Evolutionary conservation across 2,113 vertebrate genomes (phyloP), one percentile per base, ranked within the genome.

Genomic region (Vanacampus margaritifer): DNA sequence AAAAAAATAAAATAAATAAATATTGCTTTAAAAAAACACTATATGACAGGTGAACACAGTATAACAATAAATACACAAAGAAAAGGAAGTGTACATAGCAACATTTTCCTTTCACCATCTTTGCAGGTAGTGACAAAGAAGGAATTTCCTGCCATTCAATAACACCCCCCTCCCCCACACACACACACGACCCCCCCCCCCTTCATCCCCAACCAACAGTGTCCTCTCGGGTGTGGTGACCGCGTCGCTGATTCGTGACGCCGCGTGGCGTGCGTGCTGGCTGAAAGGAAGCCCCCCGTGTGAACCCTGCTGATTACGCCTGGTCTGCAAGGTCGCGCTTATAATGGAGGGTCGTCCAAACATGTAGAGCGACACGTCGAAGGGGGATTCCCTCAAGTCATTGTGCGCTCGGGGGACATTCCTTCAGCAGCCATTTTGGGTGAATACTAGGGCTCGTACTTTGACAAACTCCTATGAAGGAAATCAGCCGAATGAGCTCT

Each of bases 71-170:
- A 56, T 19, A 35, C 17, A 23, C 13, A n/a, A 3, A 45, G 26
- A 32, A 3, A 36, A 61, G 24, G 35, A 41, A 36, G 16, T 79
- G 75, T 75, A 64, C 67, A 61, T 77, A 76, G 73, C 65, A 78
- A 64, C 45, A 43, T 70, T 86, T 84, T 85, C 80, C 83, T 51
- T 28, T 79, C 78, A 73, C 24, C 76, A 66, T 80, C 78, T 86
- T 74, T 57, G 75, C 77, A 54, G 46, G 68, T 61, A 84, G 83
- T 71, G 81, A 79, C 82, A 78, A 72, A 62, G 88, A 72, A 62
- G 88, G 90, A 90, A 92, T 92, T 90, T 92, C 90, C 91, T 92
- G 88, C 87, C 79, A 91, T 92, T 92, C 80, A 91, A 79, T 43
- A 84, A 56, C 71, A 59, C 79, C 74, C 80, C 83, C 62, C 6